Percentiles rank a stretch among this genome's conserved stretches.
Conservation (phyloP, 2,888 invertebrate species). For the Megaustenia siamemsis region DNA sequence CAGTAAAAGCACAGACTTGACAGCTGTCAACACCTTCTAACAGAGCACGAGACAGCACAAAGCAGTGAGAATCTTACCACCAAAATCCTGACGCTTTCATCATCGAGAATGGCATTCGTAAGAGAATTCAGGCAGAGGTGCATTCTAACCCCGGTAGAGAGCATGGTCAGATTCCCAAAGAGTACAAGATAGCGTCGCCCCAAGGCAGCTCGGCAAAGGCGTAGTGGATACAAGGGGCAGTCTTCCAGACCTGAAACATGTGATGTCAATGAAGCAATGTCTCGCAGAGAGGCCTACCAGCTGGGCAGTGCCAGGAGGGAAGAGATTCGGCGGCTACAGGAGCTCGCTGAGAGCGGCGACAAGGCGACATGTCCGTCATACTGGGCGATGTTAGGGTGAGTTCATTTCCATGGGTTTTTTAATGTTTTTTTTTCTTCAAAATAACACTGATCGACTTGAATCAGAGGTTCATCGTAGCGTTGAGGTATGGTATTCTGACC, state of each 20-base stretch:
- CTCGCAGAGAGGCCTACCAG: constrained; percentile 95
- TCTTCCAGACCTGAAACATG: constrained; percentile 89
- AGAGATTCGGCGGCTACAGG: constrained; percentile 93
- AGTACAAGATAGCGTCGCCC: constrained; percentile 87
- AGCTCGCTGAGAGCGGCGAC: constrained; percentile 80
- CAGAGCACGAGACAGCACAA: constrained; percentile 68
- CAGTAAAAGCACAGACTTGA: constrained; percentile 3
- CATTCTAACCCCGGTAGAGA: constrained; percentile 59
- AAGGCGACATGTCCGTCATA: constrained; percentile 78
- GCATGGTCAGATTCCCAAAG: constrained; percentile 74
- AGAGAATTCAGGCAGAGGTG: constrained; percentile 75
- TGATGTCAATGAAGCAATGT: constrained; percentile 89
- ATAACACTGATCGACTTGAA: no score
- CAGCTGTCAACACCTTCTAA: constrained; percentile 50
- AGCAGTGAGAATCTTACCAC: constrained; percentile 73
- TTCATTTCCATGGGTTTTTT: no score
- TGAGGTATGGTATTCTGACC: no score
- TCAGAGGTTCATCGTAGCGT: no score
- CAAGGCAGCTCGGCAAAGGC: constrained; percentile 56
- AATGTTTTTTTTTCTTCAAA: no score
- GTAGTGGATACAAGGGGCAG: constrained; percentile 85
- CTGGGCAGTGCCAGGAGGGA: constrained; percentile 86
- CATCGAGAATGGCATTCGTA: constrained; percentile 79
- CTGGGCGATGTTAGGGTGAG: constrained; percentile 79
- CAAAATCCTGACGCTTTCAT: constrained; percentile 76